Base-by-base conservation (phyloP, 2,797 vertebrate genomes). In the Molossus molossus region DNA sequence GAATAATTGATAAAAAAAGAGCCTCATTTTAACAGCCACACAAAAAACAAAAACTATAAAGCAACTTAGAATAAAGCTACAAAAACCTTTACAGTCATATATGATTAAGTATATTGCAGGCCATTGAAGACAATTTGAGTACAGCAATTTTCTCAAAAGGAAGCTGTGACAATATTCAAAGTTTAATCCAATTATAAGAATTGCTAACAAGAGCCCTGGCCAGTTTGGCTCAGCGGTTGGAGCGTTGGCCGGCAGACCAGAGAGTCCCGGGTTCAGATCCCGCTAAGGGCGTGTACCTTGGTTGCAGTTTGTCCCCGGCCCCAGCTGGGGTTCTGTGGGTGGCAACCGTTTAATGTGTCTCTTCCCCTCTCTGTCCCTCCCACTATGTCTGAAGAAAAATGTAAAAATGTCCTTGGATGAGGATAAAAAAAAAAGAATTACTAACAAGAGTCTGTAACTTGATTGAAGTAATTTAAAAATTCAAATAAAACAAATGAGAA, bases 151-250 rank as follows among this genome's bases (percentile, higher is more conserved):
- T 5, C 75, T 77, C 14, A 25, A 80, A 2, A 86, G 18, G 62
- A 91, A 85, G 2, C 84, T 25, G 29, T 29, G 60, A 45, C 40
- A 81, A 81, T 64, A 11, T 62, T 75, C 64, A 60, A 91, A 58
- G 60, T 73, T 86, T 86, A 94, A 86, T 29, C 45, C 67, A 75
- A 48, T 48, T 67, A 55, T 25, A 81, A 93, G 87, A 86, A 79
- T 6, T 75, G 12, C 75, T 90, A 84, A 64, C 23, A 90, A 58
- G 57, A 80, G n/a, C 33, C 33, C 33, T 33, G 33, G 33, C 33
- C 33, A 33, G 33, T 33, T 33, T 33, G 33, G 33, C 33, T 33
- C 33, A 33, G 33, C 2, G 33, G 33, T 33, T 33, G 33, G 33
- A 33, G 33, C 33, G 33, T 33, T 33, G 33, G 33, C 33, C 33